phyloP scores from a whole-genome alignment of 2,113 vertebrate genomes.

The Elaphurus davidianus region DNA sequence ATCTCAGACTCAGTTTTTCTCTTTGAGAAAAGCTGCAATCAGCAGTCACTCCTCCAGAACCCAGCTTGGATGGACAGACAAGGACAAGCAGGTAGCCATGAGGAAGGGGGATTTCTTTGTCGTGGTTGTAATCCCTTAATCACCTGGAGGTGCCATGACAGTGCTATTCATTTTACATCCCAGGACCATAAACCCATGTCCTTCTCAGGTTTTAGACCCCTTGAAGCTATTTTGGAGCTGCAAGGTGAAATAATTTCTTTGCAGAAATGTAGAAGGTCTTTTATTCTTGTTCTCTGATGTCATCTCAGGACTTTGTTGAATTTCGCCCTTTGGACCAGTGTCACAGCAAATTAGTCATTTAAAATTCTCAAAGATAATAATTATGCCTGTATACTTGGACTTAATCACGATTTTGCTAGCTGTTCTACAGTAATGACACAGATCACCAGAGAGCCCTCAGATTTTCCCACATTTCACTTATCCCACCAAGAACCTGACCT shows the following conservation, averaged over 20 bases:
- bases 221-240: background rate
- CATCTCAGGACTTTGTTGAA: background rate
- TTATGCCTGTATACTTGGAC: background rate
- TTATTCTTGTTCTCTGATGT: background rate
- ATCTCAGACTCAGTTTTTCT: slow-evolving; percentile 2
- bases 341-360: background rate
- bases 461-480: background rate
- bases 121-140: background rate
- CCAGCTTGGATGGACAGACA: background rate
- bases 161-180: background rate
- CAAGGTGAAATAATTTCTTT: background rate
- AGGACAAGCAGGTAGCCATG: background rate
- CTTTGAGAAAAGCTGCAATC: background rate
- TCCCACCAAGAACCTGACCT: background rate
- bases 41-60: background rate
- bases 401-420: background rate
- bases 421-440: background rate
- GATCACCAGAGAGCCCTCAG: background rate
- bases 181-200: background rate
- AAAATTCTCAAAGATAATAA: background rate
- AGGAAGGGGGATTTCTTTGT: background rate
- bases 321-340: background rate
- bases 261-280: background rate
- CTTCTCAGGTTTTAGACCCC: background rate
- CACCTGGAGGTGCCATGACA: background rate